phyloP scores from a whole-genome alignment of 2,113 vertebrate genomes.

The Tamias sibiricus region DNA sequence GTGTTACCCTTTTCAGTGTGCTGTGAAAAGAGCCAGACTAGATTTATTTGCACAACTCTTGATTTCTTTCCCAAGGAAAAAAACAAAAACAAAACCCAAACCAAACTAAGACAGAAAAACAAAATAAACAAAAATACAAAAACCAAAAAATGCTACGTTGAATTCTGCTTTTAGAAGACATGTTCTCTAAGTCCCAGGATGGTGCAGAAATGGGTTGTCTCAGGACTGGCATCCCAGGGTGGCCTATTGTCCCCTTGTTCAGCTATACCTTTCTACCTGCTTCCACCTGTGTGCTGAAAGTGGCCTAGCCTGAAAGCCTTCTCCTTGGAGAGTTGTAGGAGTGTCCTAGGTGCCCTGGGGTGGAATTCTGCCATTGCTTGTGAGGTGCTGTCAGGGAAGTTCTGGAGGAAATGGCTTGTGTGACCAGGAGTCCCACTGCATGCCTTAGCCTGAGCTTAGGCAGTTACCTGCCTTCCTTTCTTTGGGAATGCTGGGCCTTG shows the following conservation, averaged over 20 bases:
- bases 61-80: constrained; percentile 15
- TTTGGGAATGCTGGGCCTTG: background rate
- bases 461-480: background rate
- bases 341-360: background rate
- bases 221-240: background rate
- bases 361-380: background rate
- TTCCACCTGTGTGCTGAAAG: background rate
- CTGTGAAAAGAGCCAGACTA: constrained; percentile 9
- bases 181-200: background rate
- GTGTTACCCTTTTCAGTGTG: background rate
- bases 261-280: background rate
- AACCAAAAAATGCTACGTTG: background rate
- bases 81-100: too few species aligned
- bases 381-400: background rate
- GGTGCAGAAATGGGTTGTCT: background rate
- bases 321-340: background rate
- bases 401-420: background rate
- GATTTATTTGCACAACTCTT: constrained; percentile 42
- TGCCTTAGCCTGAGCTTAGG: background rate
- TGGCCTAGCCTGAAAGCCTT: background rate
- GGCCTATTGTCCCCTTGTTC: background rate
- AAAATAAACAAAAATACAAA: too few species aligned
- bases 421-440: background rate
- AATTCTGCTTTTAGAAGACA: background rate
- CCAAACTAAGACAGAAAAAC: too few species aligned